phyloP scores from a whole-genome alignment of 2,113 vertebrate species.

The Phrynosoma platyrhinos region DNA sequence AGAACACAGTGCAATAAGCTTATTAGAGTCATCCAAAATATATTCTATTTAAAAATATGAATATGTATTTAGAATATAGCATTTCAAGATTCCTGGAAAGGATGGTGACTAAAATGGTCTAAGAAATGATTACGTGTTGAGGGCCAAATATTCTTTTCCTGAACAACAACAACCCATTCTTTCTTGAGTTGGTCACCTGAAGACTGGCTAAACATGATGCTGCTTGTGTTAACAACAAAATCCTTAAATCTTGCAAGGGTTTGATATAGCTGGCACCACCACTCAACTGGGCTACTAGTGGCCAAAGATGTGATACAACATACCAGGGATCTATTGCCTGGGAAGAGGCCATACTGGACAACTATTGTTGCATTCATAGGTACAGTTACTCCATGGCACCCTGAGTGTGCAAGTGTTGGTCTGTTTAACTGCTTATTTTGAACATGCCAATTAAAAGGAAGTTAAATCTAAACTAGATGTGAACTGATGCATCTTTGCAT shows the following conservation, averaged over 20 bases:
- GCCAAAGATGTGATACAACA: not conserved
- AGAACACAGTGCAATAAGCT: too few relatives aligned
- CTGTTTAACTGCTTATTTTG: not conserved
- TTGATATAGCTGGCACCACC: not conserved
- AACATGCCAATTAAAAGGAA: not conserved
- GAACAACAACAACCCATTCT: too few relatives aligned
- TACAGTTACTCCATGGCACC: not conserved
- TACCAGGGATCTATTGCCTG: not conserved
- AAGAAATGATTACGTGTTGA: not conserved
- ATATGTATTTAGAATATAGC: conserved; percentile 50
- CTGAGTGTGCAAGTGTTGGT: not conserved
- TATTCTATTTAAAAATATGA: conserved; percentile 38
- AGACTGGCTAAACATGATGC: not conserved
- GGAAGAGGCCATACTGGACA: too few relatives aligned
- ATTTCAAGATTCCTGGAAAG: conserved; percentile 41
- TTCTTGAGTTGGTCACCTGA: not conserved
- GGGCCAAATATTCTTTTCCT: not conserved
- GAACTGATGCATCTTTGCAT: not conserved
- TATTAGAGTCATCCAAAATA: conserved; percentile 39
- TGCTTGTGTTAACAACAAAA: not conserved
- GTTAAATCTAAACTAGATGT: not conserved
- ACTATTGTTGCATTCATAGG: not conserved
- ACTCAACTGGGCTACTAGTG: not conserved
- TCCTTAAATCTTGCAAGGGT: not conserved
- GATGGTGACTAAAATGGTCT: not conserved